phyloP scores from a whole-genome alignment of 2,888 invertebrate genomes.

The Gymnocheta viridis region DNA sequence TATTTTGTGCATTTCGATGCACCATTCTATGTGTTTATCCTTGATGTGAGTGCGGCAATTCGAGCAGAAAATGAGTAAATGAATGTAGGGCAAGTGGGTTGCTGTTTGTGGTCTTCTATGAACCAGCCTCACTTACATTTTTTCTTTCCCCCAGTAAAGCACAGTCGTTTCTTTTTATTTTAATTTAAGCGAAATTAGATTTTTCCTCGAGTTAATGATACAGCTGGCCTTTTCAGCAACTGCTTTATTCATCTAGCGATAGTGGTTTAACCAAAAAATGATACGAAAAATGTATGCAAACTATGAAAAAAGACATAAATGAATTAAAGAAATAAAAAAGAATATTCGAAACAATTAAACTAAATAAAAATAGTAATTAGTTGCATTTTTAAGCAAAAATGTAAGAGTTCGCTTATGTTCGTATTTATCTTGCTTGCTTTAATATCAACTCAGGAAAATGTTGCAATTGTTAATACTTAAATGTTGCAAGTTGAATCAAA shows the following conservation, averaged over 20 bases:
- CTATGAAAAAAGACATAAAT: background rate
- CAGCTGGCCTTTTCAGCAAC: conserved; percentile 62
- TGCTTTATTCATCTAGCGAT: conserved; percentile 31
- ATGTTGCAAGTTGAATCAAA: background rate
- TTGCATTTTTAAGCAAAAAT: background rate
- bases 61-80: conserved; percentile 69
- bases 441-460: too few species aligned
- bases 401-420: background rate
- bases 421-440: background rate
- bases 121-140: conserved; percentile 40
- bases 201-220: conserved; percentile 70
- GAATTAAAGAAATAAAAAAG: background rate
- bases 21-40: conserved; percentile 64
- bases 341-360: conserved; percentile 32
- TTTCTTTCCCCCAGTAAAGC: conserved; percentile 25
- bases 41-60: conserved; percentile 69
- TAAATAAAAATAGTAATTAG: conserved; percentile 43
- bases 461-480: background rate
- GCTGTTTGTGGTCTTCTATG: conserved; percentile 53
- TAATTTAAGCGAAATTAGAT: conserved; percentile 73
- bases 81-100: conserved; percentile 66
- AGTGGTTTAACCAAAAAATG: conserved; percentile 37
- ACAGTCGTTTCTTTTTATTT: conserved; percentile 63
- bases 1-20: conserved; percentile 52
- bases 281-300: background rate